phyloP scores from a whole-genome alignment of 2,888 invertebrate species.

The Orthosia gothica region DNA sequence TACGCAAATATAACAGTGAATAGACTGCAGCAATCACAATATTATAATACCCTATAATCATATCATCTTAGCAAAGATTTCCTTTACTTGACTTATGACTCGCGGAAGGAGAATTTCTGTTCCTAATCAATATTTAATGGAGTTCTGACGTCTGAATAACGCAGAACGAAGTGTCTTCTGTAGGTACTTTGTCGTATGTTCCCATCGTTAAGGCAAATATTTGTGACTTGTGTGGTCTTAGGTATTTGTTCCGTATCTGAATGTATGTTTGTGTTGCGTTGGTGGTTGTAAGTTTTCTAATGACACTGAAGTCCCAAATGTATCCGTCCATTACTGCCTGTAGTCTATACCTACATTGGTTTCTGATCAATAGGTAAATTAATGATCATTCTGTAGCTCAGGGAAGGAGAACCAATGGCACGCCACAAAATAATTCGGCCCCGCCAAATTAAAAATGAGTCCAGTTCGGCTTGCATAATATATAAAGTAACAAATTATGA shows the following conservation, averaged over 20 bases:
- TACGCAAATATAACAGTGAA: conserved; percentile 29
- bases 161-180: conserved; percentile 19
- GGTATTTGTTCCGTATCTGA: not conserved
- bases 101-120: not conserved
- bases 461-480: too few species aligned
- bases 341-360: too few species aligned
- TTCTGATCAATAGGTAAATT: too few species aligned
- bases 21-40: conserved; percentile 6
- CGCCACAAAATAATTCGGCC: too few species aligned
- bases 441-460: too few species aligned
- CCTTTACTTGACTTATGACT: conserved; percentile 10
- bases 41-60: conserved; percentile 19
- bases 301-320: not conserved
- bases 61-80: conserved; percentile 42
- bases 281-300: not conserved
- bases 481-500: too few species aligned
- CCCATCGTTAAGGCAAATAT: conserved; percentile 30
- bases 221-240: conserved; percentile 29
- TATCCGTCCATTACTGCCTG: too few species aligned
- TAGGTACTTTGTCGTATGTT: conserved; percentile 8
- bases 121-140: conserved; percentile 43
- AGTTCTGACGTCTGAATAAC: conserved; percentile 44
- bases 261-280: not conserved
- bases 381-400: too few species aligned
- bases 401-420: too few species aligned